Percentiles rank a stretch among this genome's conserved stretches.
Conservation (phyloP, 2,888 invertebrate genomes). For the Eupithecia abbreviata region DNA sequence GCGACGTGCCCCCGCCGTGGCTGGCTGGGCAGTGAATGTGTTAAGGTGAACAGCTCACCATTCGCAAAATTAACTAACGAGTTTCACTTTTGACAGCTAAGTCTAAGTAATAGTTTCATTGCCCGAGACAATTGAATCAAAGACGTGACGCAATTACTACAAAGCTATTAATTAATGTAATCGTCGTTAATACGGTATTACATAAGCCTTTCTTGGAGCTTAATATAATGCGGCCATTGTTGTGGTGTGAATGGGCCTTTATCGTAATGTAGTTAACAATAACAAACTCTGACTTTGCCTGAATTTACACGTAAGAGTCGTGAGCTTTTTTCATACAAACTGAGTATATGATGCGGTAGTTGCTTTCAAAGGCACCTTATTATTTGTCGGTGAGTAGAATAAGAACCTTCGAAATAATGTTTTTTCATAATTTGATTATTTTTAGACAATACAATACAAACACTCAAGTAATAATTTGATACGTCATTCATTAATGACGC, state of each 20-base stretch:
- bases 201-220: constrained; percentile 73
- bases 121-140: not conserved
- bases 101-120: not conserved
- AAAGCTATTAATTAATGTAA: constrained; percentile 78
- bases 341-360: not conserved
- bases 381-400: not conserved
- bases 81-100: not conserved
- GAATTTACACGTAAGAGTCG: constrained; percentile 61
- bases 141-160: constrained; percentile 56
- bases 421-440: too few relatives aligned
- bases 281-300: constrained; percentile 55
- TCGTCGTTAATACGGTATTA: constrained; percentile 71
- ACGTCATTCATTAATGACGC: too few relatives aligned
- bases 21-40: too few relatives aligned
- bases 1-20: too few relatives aligned
- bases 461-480: too few relatives aligned
- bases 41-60: too few relatives aligned
- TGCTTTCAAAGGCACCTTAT: not conserved
- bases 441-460: too few relatives aligned
- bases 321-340: constrained; percentile 29
- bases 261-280: constrained; percentile 51
- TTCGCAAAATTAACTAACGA: not conserved
- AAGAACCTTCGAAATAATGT: not conserved
- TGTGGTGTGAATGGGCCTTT: constrained; percentile 70
- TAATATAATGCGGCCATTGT: constrained; percentile 80